These are phyloP conservation scores for Branchellion lobata DNA, from an alignment of 2,888 invertebrate species.

Conservation along the genomic window DNA sequence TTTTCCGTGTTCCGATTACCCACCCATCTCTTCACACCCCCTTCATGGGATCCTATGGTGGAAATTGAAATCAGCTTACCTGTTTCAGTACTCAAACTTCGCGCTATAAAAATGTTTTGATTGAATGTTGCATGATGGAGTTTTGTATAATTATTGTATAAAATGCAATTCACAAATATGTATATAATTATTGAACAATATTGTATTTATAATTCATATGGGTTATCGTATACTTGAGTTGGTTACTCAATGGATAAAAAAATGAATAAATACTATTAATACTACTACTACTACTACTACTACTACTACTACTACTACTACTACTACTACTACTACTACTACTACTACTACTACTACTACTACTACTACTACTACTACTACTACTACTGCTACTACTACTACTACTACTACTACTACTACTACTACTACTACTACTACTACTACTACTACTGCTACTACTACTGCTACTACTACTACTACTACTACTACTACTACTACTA, in stretches of 20 bases:
- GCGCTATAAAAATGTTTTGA: too few relatives aligned
- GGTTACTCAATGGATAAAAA: neutral
- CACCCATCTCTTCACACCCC: too few relatives aligned
- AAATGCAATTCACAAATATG: too few relatives aligned
- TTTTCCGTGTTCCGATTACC: too few relatives aligned
- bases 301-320: constrained; percentile 30
- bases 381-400: constrained; percentile 31
- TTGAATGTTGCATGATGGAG: too few relatives aligned
- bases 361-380: constrained; percentile 17
- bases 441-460: constrained; percentile 24
- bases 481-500: constrained; percentile 38
- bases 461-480: constrained; percentile 15
- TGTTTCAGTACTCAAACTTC: too few relatives aligned
- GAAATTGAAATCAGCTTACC: too few relatives aligned
- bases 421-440: constrained; percentile 36
- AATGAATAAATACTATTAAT: constrained; percentile 79
- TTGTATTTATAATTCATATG: too few relatives aligned
- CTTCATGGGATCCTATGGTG: too few relatives aligned
- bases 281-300: constrained; percentile 47
- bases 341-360: constrained; percentile 73
- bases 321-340: constrained; percentile 37
- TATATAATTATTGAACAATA: too few relatives aligned
- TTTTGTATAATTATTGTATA: too few relatives aligned
- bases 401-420: constrained; percentile 37
- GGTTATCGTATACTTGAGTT: too few relatives aligned